Conservation (phyloP, 2,797 vertebrate species). For the Amblyraja radiata region DNA sequence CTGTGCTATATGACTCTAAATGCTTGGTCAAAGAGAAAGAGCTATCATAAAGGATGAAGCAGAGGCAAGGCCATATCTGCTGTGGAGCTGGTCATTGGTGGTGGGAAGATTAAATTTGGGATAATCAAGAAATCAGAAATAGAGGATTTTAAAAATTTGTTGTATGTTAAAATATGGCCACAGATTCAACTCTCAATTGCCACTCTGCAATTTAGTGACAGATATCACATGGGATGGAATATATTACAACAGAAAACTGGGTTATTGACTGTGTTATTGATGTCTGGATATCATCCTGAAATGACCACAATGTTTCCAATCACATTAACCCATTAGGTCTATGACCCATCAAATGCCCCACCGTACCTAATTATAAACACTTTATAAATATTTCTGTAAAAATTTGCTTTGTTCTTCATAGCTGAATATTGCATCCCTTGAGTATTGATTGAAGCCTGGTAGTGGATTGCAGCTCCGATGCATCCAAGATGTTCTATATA, state of each 20-base stretch:
- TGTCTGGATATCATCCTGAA: background rate
- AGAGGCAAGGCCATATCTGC: too few species aligned
- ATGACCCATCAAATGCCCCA: background rate
- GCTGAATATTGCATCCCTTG: background rate
- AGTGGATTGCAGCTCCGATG: background rate
- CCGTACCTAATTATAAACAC: background rate
- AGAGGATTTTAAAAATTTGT: background rate
- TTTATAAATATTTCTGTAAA: background rate
- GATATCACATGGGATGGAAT: background rate
- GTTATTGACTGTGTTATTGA: background rate
- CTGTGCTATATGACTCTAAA: too few species aligned
- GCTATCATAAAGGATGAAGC: too few species aligned
- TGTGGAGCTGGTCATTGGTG: too few species aligned
- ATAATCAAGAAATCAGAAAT: too few species aligned
- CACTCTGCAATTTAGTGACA: background rate
- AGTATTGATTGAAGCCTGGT: background rate
- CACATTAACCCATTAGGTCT: background rate
- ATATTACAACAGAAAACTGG: background rate
- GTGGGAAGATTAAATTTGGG: too few species aligned
- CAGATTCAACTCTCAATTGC: background rate
- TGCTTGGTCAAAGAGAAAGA: too few species aligned
- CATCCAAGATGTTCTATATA: background rate
- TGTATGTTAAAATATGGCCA: background rate
- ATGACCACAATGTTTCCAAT: background rate
- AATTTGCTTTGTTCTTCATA: background rate